These are phyloP conservation scores for Ptychochromis oligacanthus DNA, from an alignment of 2,113 vertebrate species.

Conservation along the genomic window DNA sequence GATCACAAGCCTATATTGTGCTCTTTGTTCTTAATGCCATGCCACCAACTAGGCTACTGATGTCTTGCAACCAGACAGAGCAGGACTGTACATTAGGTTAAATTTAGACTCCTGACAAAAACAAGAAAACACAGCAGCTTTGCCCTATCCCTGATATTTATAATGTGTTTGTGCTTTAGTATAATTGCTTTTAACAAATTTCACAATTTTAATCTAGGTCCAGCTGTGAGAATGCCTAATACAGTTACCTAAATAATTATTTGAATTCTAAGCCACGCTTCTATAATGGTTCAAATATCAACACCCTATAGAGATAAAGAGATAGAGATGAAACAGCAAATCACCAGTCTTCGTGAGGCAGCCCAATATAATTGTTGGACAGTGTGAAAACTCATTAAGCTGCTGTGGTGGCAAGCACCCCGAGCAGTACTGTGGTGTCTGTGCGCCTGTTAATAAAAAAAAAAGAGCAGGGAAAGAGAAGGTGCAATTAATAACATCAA, in stretches of 20 bases:
- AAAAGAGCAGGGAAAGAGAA: not conserved
- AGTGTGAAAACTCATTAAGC: constrained; percentile 4
- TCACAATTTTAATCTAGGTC: not conserved
- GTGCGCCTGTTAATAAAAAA: not conserved
- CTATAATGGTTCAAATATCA: not conserved
- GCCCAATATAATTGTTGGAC: not conserved
- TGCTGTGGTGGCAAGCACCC: not conserved
- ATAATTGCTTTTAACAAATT: not conserved
- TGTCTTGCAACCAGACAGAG: not conserved
- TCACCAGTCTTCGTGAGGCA: not conserved
- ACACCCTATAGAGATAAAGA: not conserved
- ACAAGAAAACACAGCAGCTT: constrained; percentile 2
- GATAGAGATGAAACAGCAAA: not conserved
- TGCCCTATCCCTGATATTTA: not conserved
- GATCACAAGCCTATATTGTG: not conserved
- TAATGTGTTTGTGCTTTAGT: not conserved
- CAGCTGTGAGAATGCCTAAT: constrained; percentile 1
- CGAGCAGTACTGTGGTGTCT: not conserved
- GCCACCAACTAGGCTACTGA: not conserved
- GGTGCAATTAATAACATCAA: constrained; percentile 1
- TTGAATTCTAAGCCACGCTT: constrained; percentile 4
- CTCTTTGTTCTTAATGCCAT: not conserved
- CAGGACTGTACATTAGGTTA: not conserved
- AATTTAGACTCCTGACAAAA: not conserved
- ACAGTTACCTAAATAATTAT: not conserved